Base-by-base conservation (phyloP, 1,140 invertebrate genomes). In the Brachionus rubens region DNA sequence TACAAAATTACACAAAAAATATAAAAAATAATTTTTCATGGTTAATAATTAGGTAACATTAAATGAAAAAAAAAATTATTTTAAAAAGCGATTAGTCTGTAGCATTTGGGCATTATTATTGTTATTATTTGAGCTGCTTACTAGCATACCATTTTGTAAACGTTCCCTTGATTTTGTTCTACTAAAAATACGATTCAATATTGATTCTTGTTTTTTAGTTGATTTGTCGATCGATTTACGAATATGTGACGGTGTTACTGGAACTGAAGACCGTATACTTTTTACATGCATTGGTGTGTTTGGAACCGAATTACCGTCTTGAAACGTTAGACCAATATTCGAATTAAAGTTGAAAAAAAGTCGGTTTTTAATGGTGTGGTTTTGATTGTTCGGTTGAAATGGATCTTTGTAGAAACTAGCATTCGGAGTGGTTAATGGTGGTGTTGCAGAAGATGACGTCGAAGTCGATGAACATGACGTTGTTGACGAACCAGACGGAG, bases 341-440 rank as follows among this genome's bases (percentile, higher is more conserved):
- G 59, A 43, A 43, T 65, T 65, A 43, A 65, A 65, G 26, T 65
- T 65, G 12, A 65, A 65, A 19, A 65, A 65, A 4, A 65, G 40
- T 65, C 59, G 41, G 19, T 65, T 65, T 43, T 41, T 41, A 24
- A 12, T 65, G 9, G n/a, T n/a, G n/a, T n/a, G n/a, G n/a, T n/a
- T n/a, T n/a, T n/a, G n/a, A n/a, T 33, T 19, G 56, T 30, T 16
- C 56, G 28, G 6, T 21, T 62, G 10, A 9, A 14, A 40, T n/a
- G 10, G 4, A 3, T 65, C 33, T 26, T 65, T 24, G 3, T 65
- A 24, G 16, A 65, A 65, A 41, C 59, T 43, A 26, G 30, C 12
- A 62, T 62, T 62, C 3, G 59, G 33, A 10, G 59, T 19, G 6
- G 33, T 30, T 26, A 36, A 65, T 1, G 59, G 59, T 26, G 59